Evolutionary conservation across 2,888 invertebrate genomes (phyloP).

Genomic region (Glaucopsyche alexis): DNA sequence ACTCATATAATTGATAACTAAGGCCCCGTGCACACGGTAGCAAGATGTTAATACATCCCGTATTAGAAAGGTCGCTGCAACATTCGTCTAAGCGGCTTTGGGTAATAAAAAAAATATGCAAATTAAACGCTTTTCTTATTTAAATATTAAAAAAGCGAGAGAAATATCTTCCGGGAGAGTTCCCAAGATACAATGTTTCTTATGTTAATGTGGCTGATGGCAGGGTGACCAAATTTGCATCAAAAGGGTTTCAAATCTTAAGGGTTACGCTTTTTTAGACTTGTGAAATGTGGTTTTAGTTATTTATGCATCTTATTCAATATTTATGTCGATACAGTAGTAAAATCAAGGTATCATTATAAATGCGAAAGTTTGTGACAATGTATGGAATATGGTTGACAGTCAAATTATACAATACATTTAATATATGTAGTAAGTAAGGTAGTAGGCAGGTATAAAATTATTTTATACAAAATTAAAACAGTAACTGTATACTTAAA

Average conservation of each 20-base stretch:
- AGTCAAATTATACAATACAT: too few relatives aligned
- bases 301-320: neutral
- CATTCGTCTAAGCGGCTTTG: neutral
- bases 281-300: neutral
- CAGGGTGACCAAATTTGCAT: slow-evolving; percentile 3
- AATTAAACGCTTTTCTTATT: slow-evolving; percentile 8
- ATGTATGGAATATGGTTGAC: too few relatives aligned
- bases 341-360: neutral
- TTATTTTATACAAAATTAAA: too few relatives aligned
- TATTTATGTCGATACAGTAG: neutral
- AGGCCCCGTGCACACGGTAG: neutral
- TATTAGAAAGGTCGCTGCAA: neutral
- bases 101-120: neutral
- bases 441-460: too few relatives aligned
- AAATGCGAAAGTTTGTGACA: too few relatives aligned
- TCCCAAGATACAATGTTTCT: slow-evolving; percentile 13
- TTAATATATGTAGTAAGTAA: too few relatives aligned
- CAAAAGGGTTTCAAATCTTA: slow-evolving; percentile 5
- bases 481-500: too few relatives aligned
- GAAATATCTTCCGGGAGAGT: slow-evolving; percentile 2
- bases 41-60: neutral
- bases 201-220: neutral
- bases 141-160: slow-evolving; percentile 10
- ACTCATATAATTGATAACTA: neutral
- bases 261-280: neutral